Evolutionary conservation across 2,113 vertebrate genomes (phyloP).

Genomic region (Apteryx mantelli): DNA sequence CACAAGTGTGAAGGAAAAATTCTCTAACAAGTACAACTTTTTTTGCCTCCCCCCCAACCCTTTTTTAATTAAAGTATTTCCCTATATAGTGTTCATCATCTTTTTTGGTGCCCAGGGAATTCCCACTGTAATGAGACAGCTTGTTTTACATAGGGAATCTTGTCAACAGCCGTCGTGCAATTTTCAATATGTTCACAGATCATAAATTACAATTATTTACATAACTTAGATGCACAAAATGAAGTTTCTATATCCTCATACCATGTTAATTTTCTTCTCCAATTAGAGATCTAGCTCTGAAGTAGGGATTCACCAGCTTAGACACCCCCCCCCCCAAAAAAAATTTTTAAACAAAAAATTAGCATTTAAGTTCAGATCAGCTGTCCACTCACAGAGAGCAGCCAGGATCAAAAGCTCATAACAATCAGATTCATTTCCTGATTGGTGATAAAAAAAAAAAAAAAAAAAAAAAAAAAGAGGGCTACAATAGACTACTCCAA

Average conservation of each 20-base stretch:
- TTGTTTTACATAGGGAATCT: neutral
- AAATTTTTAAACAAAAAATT: neutral
- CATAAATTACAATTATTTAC: neutral
- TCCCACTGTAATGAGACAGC: neutral
- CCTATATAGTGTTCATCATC: neutral
- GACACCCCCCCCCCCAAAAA: neutral
- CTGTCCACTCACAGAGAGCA: neutral
- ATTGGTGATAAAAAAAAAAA: neutral
- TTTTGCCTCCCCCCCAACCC: neutral
- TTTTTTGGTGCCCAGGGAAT: neutral
- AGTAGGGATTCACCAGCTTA: neutral
- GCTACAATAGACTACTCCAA: neutral
- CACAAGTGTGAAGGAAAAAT: neutral
- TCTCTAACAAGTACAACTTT: neutral
- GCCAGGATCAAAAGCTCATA: neutral
- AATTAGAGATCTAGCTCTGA: neutral
- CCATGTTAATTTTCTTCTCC: neutral
- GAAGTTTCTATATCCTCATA: neutral
- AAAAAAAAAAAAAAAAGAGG: neutral
- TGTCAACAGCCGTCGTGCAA: neutral
- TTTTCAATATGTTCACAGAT: neutral
- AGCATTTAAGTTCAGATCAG: neutral
- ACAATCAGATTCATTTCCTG: neutral
- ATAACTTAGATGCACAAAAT: neutral
- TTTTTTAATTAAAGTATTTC: slow-evolving; percentile 1